Conservation (phyloP, 2,797 vertebrate genomes). For the Cryptoprocta ferox region DNA sequence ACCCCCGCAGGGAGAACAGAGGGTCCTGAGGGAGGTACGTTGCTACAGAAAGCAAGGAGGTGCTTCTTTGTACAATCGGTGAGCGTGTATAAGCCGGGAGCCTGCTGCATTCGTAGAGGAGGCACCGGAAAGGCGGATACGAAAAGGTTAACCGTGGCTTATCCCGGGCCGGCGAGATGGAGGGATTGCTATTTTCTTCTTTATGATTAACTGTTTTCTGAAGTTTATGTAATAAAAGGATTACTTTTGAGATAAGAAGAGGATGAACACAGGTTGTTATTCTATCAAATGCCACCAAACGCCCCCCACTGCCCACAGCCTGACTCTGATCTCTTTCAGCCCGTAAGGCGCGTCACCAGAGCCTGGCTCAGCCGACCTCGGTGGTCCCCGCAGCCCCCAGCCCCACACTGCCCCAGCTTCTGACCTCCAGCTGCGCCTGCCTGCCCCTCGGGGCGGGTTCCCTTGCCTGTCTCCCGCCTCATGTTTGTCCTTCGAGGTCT, state of each 20-base stretch:
- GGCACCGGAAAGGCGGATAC: too few relatives aligned
- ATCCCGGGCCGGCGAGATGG: fast-evolving
- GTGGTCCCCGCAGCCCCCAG: not conserved
- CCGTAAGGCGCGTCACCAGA: not conserved
- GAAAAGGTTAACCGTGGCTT: too few relatives aligned
- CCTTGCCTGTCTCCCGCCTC: fast-evolving
- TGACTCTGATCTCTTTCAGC: not conserved
- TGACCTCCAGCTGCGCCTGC: not conserved
- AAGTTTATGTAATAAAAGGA: conserved; percentile 36
- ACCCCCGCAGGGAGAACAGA: not conserved
- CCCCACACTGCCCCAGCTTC: not conserved
- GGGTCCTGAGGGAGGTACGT: not conserved
- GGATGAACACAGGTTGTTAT: conserved; percentile 38
- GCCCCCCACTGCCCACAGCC: not conserved
- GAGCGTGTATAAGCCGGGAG: too few relatives aligned
- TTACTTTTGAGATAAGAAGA: conserved; percentile 27
- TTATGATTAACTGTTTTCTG: not conserved
- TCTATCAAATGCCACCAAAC: not conserved
- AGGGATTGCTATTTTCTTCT: not conserved
- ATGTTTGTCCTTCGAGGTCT: not conserved
- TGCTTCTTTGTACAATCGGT: not conserved
- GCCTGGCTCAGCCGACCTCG: not conserved
- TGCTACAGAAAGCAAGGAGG: not conserved
- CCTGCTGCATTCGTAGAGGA: not conserved
- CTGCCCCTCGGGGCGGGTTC: too few relatives aligned